phyloP scores from a whole-genome alignment of 2,797 vertebrate species.

The Typhlichthys subterraneus region DNA sequence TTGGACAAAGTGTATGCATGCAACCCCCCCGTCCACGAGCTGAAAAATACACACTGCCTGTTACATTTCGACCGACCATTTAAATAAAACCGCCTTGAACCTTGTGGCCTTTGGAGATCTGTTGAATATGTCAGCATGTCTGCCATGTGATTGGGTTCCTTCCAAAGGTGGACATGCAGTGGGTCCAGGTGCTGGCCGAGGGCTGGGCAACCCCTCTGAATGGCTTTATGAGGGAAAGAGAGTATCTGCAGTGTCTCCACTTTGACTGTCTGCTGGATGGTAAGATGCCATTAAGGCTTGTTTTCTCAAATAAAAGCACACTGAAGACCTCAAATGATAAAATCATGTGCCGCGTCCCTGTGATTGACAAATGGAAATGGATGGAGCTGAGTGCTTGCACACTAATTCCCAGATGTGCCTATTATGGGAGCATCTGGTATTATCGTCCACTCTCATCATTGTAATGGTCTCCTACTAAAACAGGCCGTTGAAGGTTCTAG shows the following conservation, averaged over 20 bases:
- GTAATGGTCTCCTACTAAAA: not conserved
- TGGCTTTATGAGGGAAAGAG: slow-evolving; percentile 97
- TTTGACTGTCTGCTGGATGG: slow-evolving; percentile 97
- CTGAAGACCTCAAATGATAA: not conserved
- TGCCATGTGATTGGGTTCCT: no score
- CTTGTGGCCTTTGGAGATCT: no score
- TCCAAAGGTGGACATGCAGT: slow-evolving; percentile 95
- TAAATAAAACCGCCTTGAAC: no score
- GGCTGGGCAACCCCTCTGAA: slow-evolving; percentile 97
- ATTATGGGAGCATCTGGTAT: no score
- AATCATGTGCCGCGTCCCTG: not conserved
- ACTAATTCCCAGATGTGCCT: no score
- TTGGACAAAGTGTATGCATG: no score
- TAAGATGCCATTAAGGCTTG: slow-evolving; percentile 59
- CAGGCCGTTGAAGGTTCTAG: not conserved
- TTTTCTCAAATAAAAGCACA: not conserved
- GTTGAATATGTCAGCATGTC: no score
- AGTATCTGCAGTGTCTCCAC: slow-evolving; percentile 96
- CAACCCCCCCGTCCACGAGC: no score
- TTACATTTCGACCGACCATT: no score
- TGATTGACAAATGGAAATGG: slow-evolving; percentile 40
- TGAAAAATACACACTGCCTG: no score
- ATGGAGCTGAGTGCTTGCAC: slow-evolving; percentile 36
- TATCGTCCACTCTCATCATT: not conserved
- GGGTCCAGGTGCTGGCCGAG: slow-evolving; percentile 98